Evolutionary conservation across 2,888 invertebrate species (phyloP), one percentile per base, ranked within the genome.

Genomic region (Anticlea derivata): DNA sequence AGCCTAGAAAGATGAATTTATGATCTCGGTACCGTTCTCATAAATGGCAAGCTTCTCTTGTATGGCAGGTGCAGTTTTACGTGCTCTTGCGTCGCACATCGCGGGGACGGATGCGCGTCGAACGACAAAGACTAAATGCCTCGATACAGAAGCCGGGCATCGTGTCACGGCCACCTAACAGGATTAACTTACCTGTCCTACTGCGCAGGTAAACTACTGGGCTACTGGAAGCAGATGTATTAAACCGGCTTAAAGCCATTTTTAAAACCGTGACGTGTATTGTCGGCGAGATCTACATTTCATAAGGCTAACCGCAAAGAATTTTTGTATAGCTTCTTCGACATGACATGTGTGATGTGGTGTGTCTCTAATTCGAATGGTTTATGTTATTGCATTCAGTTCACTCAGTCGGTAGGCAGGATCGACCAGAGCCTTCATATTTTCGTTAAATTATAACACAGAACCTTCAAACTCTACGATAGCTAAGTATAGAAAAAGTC

Each of bases 141-240:
- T 78, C 75, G 58, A 72, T 67, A 74, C 74, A 81, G 86, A 86
- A 87, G 86, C 86, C 87, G 84, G 82, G 78, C 82, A 86, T 75
- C 83, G 75, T 88, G 90, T 89, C 89, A 89, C 80, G 90, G 89
- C 80, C 90, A 86, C 78, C 86, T 90, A 90, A 90, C 88, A 86
- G 90, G 90, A 90, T 90, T 90, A 79, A 61, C 76, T 72, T 75
- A 86, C 86, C 83, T 83, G 86, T 78, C 84, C 87, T 77, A 86
- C 82, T 86, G 79, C 84, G 86, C 85, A 85, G 80, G 81, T 81
- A 83, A 78, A 79, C 72, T 73, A 75, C 77, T 74, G 66, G 73
- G 75, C 75, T 73, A 74, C 73, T 68, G 75, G 76, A 71, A 75
- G 80, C 75, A 78, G 72, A 73, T 73, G 75, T 73, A 73, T 78